These are phyloP conservation scores for Oceanodroma leucorhoa DNA, from an alignment of 2,797 vertebrate species.

Conservation along the genomic window DNA sequence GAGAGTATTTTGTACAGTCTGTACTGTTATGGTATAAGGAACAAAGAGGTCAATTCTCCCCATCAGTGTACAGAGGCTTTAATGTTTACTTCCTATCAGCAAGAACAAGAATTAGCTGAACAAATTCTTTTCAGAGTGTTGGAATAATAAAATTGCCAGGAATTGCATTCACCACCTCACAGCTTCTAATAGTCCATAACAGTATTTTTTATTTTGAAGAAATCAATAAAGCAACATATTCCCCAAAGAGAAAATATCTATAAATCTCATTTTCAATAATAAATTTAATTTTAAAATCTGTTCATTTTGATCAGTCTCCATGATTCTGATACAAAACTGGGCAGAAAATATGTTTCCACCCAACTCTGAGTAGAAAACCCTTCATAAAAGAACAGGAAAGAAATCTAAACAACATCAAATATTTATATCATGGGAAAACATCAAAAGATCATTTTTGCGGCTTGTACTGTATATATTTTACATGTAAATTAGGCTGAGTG, in stretches of 20 bases:
- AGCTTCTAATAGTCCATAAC: conserved; percentile 32
- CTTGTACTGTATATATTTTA: conserved; percentile 49
- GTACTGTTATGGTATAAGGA: background rate
- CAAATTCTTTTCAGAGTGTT: conserved; percentile 28
- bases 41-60: background rate
- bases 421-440: conserved; percentile 65
- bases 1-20: background rate
- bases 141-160: conserved; percentile 36
- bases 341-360: conserved; percentile 42
- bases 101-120: conserved; percentile 25
- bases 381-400: conserved; percentile 36
- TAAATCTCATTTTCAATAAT: conserved; percentile 52
- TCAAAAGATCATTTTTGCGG: conserved; percentile 34
- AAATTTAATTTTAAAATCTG: conserved; percentile 44
- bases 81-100: background rate
- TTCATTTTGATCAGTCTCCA: conserved; percentile 32
- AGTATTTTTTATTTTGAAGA: conserved; percentile 24
- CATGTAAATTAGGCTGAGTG: conserved; percentile 54
- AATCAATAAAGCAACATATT: conserved; percentile 3
- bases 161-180: conserved; percentile 23
- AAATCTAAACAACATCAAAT: conserved; percentile 70
- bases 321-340: background rate
- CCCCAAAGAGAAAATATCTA: conserved; percentile 35
- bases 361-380: conserved; percentile 34
- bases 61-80: background rate